Conservation (phyloP, 2,113 vertebrate genomes). For the Cygnus atratus region DNA sequence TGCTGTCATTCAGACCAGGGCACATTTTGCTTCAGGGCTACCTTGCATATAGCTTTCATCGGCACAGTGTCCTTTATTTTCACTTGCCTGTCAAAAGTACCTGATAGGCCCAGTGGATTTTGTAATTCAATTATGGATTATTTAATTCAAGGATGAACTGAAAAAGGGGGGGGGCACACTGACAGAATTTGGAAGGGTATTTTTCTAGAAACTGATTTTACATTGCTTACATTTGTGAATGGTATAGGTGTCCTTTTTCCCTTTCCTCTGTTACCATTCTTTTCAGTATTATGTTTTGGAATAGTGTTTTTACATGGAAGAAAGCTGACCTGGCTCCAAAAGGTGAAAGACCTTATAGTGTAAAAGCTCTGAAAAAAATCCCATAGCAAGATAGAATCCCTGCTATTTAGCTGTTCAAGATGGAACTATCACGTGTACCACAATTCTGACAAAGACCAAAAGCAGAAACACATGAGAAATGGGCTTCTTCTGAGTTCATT, state of each 20-base stretch:
- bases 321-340: background rate
- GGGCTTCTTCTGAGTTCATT: background rate
- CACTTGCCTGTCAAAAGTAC: background rate
- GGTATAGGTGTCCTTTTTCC: background rate
- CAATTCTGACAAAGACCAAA: background rate
- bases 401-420: background rate
- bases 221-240: background rate
- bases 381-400: background rate
- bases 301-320: rapidly evolving
- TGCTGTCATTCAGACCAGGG: background rate
- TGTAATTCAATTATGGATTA: background rate
- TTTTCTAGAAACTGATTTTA: background rate
- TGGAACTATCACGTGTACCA: background rate
- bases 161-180: background rate
- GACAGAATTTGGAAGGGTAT: background rate
- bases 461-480: background rate
- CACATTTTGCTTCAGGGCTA: background rate
- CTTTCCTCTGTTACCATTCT: background rate
- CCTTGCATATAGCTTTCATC: background rate
- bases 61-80: background rate
- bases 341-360: background rate
- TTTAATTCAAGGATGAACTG: background rate
- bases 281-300: background rate
- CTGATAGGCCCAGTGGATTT: background rate
- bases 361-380: background rate